These are phyloP conservation scores for Trachelus stipa DNA, from an alignment of 2,888 invertebrate genomes.

Conservation along the genomic window DNA sequence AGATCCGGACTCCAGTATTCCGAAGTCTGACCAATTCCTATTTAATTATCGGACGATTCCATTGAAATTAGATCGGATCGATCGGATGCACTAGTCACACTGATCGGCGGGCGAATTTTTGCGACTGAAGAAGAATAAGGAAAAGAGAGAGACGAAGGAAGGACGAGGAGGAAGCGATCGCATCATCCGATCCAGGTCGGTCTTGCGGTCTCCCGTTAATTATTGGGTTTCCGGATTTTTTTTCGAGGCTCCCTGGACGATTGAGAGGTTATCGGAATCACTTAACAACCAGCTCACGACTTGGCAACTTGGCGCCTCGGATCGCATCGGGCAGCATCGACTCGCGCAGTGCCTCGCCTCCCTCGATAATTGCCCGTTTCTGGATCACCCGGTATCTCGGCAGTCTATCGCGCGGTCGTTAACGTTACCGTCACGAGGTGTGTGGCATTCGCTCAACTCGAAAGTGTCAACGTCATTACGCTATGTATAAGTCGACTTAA, in stretches of 20 bases:
- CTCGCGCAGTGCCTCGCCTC: slow-evolving; percentile 7
- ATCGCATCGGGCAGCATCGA: slow-evolving; percentile 32
- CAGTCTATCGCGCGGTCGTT: slow-evolving; percentile 43
- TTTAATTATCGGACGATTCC: too few species aligned
- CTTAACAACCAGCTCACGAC: slow-evolving; percentile 63
- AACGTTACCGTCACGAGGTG: slow-evolving; percentile 53
- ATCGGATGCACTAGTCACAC: too few species aligned
- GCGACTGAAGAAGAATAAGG: slow-evolving; percentile 2
- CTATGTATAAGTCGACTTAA: slow-evolving; percentile 23
- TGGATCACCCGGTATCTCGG: slow-evolving; percentile 47
- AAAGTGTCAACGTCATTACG: slow-evolving; percentile 55
- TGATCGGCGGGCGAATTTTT: too few species aligned
- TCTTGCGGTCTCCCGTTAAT: slow-evolving; percentile 53
- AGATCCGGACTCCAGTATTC: too few species aligned
- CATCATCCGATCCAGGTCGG: slow-evolving; percentile 52
- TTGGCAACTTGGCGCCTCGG: slow-evolving; percentile 51
- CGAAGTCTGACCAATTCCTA: too few species aligned
- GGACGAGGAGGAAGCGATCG: slow-evolving; percentile 44
- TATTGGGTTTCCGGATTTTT: slow-evolving; percentile 38
- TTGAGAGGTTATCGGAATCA: slow-evolving; percentile 65
- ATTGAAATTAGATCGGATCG: too few species aligned
- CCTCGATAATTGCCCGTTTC: slow-evolving; percentile 55
- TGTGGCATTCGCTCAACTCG: slow-evolving; percentile 51
- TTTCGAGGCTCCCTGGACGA: slow-evolving; percentile 45
- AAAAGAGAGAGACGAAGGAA: slow-evolving; percentile 1